Evolutionary conservation across 2,113 vertebrate species (phyloP), one percentile per base, ranked within the genome.

Genomic region (Serilophus lunatus): DNA sequence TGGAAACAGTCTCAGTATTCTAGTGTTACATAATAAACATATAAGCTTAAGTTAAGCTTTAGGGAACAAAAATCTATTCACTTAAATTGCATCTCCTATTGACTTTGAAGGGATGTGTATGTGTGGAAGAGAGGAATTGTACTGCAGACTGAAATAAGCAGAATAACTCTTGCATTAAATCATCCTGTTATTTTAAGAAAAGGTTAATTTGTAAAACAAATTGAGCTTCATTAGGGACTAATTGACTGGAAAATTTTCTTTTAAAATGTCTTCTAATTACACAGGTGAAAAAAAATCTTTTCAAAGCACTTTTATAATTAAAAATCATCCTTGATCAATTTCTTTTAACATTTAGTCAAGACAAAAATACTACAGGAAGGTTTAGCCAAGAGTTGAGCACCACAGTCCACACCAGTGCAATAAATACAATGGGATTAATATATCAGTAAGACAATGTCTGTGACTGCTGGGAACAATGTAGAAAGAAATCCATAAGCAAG

Each of bases 151-250:
- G 68, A 92, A 91, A 94, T 50, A 91, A 93, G 82, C 47, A 94
- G 71, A 95, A 80, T 83, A 95, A 92, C 38, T 94, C 84, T 92
- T 90, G 71, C 92, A 94, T 92, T 97, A 93, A 97, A 96, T 95
- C 85, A 95, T 72, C 60, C 82, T 83, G 93, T 96, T 97, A 96
- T 95, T 95, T 96, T 83, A 91, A 92, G 94, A 91, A 97, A 96
- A 95, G 92, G 95, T 96, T 95, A 95, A 94, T 97, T 97, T 94
- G 93, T 93, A 91, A 93, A 97, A 95, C 95, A 95, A 95, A 95
- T 94, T 94, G 95, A 96, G 90, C 85, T 95, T 96, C 90, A 95
- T 91, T 93, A 96, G 68, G 38, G 82, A 92, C 82, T 97, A 97
- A 97, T 94, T 90, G 87, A 92, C 93, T 94, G 82, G 93, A 96